A percentile compares a stretch with the other conserved stretches of the same genome.
Evolutionary conservation across 2,888 invertebrate species (phyloP).

Genomic region (Anthoptus insignis): DNA sequence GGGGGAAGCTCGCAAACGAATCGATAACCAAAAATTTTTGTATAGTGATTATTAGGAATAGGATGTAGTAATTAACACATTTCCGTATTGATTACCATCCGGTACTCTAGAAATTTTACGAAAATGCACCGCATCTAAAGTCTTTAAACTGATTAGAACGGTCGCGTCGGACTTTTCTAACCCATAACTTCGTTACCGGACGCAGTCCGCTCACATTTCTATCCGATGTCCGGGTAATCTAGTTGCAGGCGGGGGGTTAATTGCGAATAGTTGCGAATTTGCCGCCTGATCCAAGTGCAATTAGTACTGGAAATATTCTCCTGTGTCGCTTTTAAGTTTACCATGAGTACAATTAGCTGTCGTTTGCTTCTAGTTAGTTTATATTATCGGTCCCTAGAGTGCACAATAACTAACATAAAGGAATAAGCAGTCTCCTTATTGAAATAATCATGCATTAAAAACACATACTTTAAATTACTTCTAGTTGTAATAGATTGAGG

Average conservation of each 20-base stretch:
- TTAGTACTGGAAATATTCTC: slow-evolving; percentile 50
- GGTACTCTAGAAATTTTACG: neutral
- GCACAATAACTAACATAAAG: no score
- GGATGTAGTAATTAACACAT: neutral
- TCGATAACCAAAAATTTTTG: no score
- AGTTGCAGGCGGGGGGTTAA: slow-evolving; percentile 60
- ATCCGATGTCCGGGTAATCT: slow-evolving; percentile 55
- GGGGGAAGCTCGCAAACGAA: no score
- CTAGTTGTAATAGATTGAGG: no score
- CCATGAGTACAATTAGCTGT: slow-evolving; percentile 24
- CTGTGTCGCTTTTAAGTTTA: slow-evolving; percentile 32
- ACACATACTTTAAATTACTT: no score
- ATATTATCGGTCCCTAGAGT: no score
- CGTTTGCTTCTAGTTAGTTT: no score
- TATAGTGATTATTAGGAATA: no score
- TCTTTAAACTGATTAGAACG: slow-evolving; percentile 3
- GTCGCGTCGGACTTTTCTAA: slow-evolving; percentile 25
- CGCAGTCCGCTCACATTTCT: slow-evolving; percentile 22
- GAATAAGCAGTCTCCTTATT: no score
- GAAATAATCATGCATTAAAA: no score
- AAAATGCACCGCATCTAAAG: neutral
- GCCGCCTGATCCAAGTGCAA: slow-evolving; percentile 52
- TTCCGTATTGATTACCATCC: neutral
- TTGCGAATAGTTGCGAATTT: slow-evolving; percentile 55
- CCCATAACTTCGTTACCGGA: slow-evolving; percentile 24